Conservation (phyloP, 2,888 invertebrate species). For the Artemia sp. region DNA sequence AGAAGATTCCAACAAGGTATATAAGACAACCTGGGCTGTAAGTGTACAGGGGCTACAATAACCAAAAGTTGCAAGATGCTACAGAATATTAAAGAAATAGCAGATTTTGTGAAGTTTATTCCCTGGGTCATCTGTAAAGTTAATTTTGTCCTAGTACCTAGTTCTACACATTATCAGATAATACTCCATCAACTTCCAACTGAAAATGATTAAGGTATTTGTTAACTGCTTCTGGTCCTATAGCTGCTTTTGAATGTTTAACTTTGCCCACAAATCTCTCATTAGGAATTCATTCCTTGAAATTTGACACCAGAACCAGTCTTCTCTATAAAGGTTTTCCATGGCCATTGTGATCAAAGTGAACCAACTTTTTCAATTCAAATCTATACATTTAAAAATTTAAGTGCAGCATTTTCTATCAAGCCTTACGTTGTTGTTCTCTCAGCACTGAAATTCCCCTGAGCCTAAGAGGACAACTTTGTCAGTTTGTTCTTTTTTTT, state of each 20-base stretch:
- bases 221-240: slow-evolving; percentile 24
- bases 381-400: slow-evolving; percentile 26
- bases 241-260: slow-evolving; percentile 25
- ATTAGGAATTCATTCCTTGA: slow-evolving; percentile 21
- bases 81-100: slow-evolving; percentile 28
- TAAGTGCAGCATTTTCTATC: slow-evolving; percentile 24
- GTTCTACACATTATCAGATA: slow-evolving; percentile 28
- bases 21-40: slow-evolving; percentile 17
- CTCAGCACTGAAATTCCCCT: slow-evolving; percentile 22
- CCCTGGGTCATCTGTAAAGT: slow-evolving; percentile 30
- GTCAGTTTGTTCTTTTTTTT: background rate
- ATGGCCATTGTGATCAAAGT: slow-evolving; percentile 24
- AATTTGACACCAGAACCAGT: slow-evolving; percentile 25
- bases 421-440: slow-evolving; percentile 26
- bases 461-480: slow-evolving; percentile 15
- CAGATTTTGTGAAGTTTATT: slow-evolving; percentile 29
- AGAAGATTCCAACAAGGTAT: slow-evolving; percentile 31
- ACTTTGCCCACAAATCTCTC: slow-evolving; percentile 25
- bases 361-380: slow-evolving; percentile 24
- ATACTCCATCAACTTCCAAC: slow-evolving; percentile 23
- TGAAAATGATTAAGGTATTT: slow-evolving; percentile 26
- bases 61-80: slow-evolving; percentile 23
- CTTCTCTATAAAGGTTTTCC: slow-evolving; percentile 27
- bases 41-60: too few species aligned
- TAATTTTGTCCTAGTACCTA: slow-evolving; percentile 29